Evolutionary conservation across 2,797 vertebrate genomes (phyloP), one percentile per base, ranked within the genome.

Genomic region (Monodelphis domestica): DNA sequence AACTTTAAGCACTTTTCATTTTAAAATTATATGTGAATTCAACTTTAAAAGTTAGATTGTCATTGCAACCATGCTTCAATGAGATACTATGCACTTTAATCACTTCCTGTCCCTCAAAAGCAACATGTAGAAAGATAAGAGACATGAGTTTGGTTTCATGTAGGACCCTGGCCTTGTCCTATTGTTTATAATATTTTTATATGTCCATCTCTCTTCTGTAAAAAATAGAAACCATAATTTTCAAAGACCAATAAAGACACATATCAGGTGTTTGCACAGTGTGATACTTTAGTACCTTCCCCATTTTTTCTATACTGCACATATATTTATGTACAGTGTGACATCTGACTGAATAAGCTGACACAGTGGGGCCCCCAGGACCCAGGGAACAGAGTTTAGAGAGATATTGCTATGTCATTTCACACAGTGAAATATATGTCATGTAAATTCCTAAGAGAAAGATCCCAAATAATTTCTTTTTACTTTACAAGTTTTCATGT

Each of bases 171-270:
- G 17, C 24, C 59, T 59, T 89, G 88, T 57, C 24, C 52, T 90
- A 57, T 52, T 50, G 53, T 33, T 95, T 94, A 45, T 2, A 90
- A n/a, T 52, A n/a, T 94, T 94, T 91, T 91, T n/a, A n/a, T 57
- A 89, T 88, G n/a, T 94, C 84, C 88, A 53, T 92, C 11, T 89
- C n/a, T 57, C 93, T 51, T 14, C 5, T 93, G 52, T 54, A 11
- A 94, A 95, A 95, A 93, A 12, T 53, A 29, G 53, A 92, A 91
- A 53, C 52, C 63, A 89, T 89, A 55, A 84, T 45, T 89, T 63
- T 51, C 57, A 90, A 94, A 88, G 57, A 90, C 54, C 57, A 92
- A n/a, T 63, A 52, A 14, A 52, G n/a, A 38, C 84, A 96, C 50
- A 1, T 89, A 54, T 15, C 9, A 78, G 57, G 53, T 55, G 30